Conservation (phyloP, 2,888 invertebrate genomes). For the Eilema griseolum region DNA sequence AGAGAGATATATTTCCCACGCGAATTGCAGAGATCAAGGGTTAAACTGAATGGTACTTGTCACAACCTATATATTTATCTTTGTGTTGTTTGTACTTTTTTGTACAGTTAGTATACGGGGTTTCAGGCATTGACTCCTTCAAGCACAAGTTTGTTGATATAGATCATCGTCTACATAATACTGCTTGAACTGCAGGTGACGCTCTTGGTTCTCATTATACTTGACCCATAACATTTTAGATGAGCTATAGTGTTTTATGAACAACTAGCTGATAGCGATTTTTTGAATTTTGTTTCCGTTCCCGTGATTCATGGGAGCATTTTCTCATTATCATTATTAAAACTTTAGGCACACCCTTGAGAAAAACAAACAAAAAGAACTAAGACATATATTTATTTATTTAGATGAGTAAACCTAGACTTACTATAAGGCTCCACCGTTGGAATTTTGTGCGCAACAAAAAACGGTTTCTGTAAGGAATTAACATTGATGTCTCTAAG, state of each 20-base stretch:
- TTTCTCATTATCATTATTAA: too few species aligned
- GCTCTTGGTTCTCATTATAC: constrained; percentile 28
- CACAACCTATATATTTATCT: constrained; percentile 35
- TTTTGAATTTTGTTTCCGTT: too few species aligned
- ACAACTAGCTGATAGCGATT: not conserved
- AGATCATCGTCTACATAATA: constrained; percentile 16
- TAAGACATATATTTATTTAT: too few species aligned
- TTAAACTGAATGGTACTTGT: constrained; percentile 41
- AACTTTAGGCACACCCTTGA: too few species aligned
- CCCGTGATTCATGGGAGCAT: too few species aligned
- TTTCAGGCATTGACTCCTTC: not conserved
- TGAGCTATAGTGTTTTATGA: not conserved
- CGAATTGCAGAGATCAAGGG: constrained; percentile 40
- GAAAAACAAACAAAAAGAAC: too few species aligned
- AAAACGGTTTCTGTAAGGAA: not conserved
- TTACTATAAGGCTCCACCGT: too few species aligned
- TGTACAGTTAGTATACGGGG: not conserved
- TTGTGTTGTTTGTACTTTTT: constrained; percentile 4
- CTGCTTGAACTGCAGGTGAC: constrained; percentile 36
- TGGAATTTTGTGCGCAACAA: too few species aligned
- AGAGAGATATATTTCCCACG: constrained; percentile 43
- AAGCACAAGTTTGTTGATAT: constrained; percentile 1
- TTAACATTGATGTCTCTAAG: not conserved
- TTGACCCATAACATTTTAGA: constrained; percentile 37
- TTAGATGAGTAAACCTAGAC: too few species aligned